These are phyloP conservation scores for Volucella inflata DNA, from an alignment of 2,888 invertebrate genomes.

Conservation along the genomic window DNA sequence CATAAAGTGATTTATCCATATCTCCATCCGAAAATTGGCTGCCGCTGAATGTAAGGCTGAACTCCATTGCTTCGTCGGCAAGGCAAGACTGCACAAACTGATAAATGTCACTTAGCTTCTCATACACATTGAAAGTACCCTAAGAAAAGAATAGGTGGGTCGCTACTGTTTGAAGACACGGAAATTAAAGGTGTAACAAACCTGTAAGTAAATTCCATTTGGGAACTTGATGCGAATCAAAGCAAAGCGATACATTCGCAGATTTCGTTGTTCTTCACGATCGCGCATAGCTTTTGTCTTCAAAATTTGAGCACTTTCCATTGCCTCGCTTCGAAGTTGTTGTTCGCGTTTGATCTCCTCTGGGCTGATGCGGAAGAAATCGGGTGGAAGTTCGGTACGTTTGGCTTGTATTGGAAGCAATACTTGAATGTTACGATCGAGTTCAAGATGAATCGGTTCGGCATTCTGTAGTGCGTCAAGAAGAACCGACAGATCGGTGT, in stretches of 20 bases:
- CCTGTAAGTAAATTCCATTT: conserved; percentile 92
- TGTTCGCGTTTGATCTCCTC: conserved; percentile 94
- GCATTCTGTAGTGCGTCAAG: conserved; percentile 91
- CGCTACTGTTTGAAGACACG: background rate
- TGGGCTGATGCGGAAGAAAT: conserved; percentile 92
- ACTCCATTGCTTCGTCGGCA: conserved; percentile 88
- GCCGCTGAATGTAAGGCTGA: conserved; percentile 87
- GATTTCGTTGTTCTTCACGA: conserved; percentile 91
- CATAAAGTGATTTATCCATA: conserved; percentile 89
- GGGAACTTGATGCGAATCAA: conserved; percentile 95
- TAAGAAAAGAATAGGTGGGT: conserved; percentile 82
- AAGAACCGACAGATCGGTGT: conserved; percentile 85
- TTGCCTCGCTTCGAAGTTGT: conserved; percentile 88
- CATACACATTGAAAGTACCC: conserved; percentile 95
- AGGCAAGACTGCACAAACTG: conserved; percentile 92
- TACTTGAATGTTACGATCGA: conserved; percentile 95
- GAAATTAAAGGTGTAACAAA: conserved; percentile 79
- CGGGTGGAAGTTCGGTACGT: conserved; percentile 89
- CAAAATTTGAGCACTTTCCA: conserved; percentile 92
- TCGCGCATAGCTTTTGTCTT: conserved; percentile 98
- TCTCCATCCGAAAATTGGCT: conserved; percentile 88
- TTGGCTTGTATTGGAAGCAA: conserved; percentile 90
- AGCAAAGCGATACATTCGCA: conserved; percentile 93
- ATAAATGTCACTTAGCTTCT: conserved; percentile 89
- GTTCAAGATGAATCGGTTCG: conserved; percentile 91